Evolutionary conservation across 2,888 invertebrate species (phyloP), one percentile per base, ranked within the genome.

Genomic region (Hypomecis punctinalis): DNA sequence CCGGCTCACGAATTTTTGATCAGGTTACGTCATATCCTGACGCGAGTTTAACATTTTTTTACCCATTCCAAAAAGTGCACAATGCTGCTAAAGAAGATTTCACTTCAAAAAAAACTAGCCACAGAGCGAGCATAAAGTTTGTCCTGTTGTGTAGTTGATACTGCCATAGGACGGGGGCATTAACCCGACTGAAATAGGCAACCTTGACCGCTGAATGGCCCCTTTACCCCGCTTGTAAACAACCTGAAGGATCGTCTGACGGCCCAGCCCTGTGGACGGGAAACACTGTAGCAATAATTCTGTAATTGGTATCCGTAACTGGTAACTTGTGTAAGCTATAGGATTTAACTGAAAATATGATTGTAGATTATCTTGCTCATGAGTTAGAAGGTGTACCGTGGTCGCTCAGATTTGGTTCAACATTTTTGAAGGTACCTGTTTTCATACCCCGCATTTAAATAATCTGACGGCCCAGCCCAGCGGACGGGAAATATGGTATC

Each of bases 151-250:
- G 75, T 66, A 74, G 9, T 13, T 49, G 60, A 46, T 46, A 51
- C 51, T 66, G 74, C 74, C 74, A 79, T 76, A 77, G 80, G 75
- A 75, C 68, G 72, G 71, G 85, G 81, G 56, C 86, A 69, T 73
- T 78, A 83, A 84, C 89, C 80, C 78, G 82, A 74, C 84, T 84
- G 86, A 87, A 89, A 88, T 86, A 86, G 76, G 71, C 79, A 86
- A 86, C 90, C 91, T 91, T 91, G 90, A 91, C 90, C 90, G 81
- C 75, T 68, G 72, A 67, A 68, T 77, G 83, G 68, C 79, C 83
- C 72, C 80, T 71, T 81, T 82, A 80, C 77, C 74, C 74, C 68
- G 72, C 76, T 53, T 47, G 68, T 70, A 68, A 67, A 67, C 67
- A 65, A 64, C 61, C 62, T 67, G 67, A 46, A 55, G 51, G 56